phyloP scores from a whole-genome alignment of 2,888 invertebrate genomes.

The Leptothorax acervorum region DNA sequence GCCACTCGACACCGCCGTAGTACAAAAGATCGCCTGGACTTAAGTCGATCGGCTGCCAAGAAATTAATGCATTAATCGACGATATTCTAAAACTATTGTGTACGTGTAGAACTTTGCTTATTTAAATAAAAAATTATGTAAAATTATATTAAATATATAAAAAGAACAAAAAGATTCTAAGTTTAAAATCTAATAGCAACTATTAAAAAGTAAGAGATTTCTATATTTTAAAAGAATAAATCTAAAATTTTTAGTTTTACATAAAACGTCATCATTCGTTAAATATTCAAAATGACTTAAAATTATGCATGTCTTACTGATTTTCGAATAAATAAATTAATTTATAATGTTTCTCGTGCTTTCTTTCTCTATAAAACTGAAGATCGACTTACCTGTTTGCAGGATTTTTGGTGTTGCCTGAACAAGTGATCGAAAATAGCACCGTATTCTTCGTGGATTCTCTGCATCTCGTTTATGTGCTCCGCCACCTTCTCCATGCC shows the following conservation, averaged over 20 bases:
- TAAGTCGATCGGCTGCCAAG: conserved; percentile 92
- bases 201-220: neutral
- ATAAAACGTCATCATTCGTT: conserved; percentile 1
- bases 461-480: conserved; percentile 99
- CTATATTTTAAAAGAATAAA: neutral
- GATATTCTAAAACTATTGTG: neutral
- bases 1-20: conserved; percentile 99
- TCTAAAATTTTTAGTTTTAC: neutral
- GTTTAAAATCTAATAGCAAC: neutral
- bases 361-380: neutral
- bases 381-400: conserved; percentile 89
- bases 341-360: neutral
- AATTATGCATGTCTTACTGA: neutral
- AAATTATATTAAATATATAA: conserved; percentile 7
- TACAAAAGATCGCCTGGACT: conserved; percentile 98
- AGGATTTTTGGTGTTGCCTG: conserved; percentile 97
- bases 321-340: neutral
- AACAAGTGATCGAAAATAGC: conserved; percentile 99
- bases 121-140: neutral
- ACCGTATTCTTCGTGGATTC: conserved; percentile 99
- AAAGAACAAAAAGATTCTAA: neutral
- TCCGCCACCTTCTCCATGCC: conserved; percentile 99
- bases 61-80: neutral
- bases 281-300: neutral
- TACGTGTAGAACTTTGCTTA: neutral